A percentile compares a stretch with the other conserved stretches of the same genome.
Evolutionary conservation across 2,797 vertebrate species (phyloP).

Genomic region (Buphagus erythrorhynchus): DNA sequence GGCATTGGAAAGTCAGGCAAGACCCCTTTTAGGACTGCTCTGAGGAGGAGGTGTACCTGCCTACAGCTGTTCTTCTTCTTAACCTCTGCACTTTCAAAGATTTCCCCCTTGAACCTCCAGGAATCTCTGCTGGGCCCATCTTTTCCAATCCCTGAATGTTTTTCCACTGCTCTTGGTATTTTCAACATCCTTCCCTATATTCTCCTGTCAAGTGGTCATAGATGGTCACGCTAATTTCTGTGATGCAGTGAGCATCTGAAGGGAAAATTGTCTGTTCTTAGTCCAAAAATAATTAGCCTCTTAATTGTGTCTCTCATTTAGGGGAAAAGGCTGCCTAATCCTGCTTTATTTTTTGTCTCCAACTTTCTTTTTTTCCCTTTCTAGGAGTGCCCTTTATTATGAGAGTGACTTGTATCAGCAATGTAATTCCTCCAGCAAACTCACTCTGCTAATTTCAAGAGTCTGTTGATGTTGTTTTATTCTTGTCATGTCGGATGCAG

Average conservation of each 20-base stretch:
- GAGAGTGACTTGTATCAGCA: neutral
- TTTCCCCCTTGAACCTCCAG: neutral
- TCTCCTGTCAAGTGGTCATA: neutral
- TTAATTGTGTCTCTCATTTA: neutral
- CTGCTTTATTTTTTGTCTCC: neutral
- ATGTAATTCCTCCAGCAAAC: slow-evolving; percentile 1
- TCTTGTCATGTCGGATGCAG: slow-evolving; percentile 57
- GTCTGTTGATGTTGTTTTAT: slow-evolving; percentile 18
- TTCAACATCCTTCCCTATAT: neutral
- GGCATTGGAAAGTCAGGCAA: neutral
- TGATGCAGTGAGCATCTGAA: neutral
- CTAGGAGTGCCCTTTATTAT: neutral
- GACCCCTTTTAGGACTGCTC: neutral
- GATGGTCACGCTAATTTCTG: neutral
- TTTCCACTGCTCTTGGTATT: neutral
- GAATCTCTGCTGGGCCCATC: neutral
- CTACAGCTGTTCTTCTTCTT: neutral
- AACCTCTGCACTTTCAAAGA: neutral
- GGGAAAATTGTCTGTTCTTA: neutral
- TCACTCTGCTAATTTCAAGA: slow-evolving; percentile 8
- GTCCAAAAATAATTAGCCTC: neutral
- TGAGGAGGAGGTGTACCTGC: neutral
- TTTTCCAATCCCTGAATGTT: neutral
- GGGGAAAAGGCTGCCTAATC: neutral
- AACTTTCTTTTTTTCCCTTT: neutral